These are phyloP conservation scores for Gobiocypris rarus DNA, from an alignment of 2,113 vertebrate genomes.

Conservation along the genomic window DNA sequence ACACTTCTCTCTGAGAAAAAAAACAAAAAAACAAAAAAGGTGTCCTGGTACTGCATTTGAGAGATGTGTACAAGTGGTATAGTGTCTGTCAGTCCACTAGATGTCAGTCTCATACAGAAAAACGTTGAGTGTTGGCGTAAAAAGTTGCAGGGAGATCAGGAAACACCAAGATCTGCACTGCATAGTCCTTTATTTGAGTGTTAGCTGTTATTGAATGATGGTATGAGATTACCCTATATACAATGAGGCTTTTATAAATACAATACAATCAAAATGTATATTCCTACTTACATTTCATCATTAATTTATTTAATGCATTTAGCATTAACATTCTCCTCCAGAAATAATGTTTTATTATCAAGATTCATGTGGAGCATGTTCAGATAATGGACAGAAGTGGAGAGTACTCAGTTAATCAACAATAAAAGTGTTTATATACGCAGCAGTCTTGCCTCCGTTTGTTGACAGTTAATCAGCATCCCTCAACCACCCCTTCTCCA, in stretches of 20 bases:
- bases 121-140: not conserved
- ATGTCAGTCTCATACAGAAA: slow-evolving; percentile 15
- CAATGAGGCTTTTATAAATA: not conserved
- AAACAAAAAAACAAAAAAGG: not conserved
- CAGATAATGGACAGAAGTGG: no score
- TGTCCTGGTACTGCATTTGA: not conserved
- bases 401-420: no score
- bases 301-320: not conserved
- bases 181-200: not conserved
- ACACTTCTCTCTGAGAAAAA: not conserved
- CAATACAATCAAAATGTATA: not conserved
- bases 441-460: no score
- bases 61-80: no score
- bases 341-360: no score
- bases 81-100: not conserved
- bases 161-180: not conserved
- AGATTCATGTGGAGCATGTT: no score
- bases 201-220: not conserved
- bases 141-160: not conserved
- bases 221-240: not conserved
- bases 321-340: not conserved
- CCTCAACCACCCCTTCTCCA: no score
- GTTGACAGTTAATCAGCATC: no score
- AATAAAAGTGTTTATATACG: no score
- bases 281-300: not conserved